A percentile compares a stretch with the other conserved stretches of the same genome.
Conservation (phyloP, 2,113 vertebrate genomes). For the Piaya cayana region DNA sequence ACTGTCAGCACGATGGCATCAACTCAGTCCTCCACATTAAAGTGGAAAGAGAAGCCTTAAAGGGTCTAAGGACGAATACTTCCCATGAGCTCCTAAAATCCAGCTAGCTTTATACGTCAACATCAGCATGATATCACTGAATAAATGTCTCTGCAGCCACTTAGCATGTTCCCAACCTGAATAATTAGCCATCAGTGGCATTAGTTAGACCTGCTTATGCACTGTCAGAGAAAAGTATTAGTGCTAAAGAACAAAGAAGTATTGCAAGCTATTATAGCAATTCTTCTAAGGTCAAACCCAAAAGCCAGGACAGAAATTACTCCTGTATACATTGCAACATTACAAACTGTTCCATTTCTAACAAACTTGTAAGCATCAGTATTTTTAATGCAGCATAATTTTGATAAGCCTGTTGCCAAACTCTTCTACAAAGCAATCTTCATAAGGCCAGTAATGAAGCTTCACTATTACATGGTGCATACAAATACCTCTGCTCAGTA, state of each 20-base stretch:
- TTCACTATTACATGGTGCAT: background rate
- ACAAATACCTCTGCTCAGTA: background rate
- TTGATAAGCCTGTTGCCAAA: background rate
- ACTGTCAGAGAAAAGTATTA: background rate
- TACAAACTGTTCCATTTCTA: background rate
- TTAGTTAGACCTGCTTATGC: background rate
- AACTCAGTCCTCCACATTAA: background rate
- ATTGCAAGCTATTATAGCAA: background rate
- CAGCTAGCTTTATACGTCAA: background rate
- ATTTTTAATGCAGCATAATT: background rate
- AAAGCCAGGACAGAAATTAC: background rate
- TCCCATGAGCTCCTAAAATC: slow-evolving; percentile 1
- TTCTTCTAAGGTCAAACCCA: background rate
- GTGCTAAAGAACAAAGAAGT: background rate
- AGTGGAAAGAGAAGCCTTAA: background rate
- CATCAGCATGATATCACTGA: background rate
- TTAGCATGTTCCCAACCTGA: background rate
- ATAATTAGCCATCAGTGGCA: background rate
- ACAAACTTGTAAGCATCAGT: background rate
- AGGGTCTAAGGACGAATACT: background rate
- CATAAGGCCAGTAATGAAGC: background rate
- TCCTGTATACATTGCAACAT: background rate
- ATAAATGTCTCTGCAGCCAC: background rate
- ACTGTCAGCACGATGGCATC: slow-evolving; percentile 21
- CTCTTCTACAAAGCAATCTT: background rate